These are phyloP conservation scores for Sporophila hypoxantha DNA, from an alignment of 2,113 vertebrate genomes.

Conservation along the genomic window DNA sequence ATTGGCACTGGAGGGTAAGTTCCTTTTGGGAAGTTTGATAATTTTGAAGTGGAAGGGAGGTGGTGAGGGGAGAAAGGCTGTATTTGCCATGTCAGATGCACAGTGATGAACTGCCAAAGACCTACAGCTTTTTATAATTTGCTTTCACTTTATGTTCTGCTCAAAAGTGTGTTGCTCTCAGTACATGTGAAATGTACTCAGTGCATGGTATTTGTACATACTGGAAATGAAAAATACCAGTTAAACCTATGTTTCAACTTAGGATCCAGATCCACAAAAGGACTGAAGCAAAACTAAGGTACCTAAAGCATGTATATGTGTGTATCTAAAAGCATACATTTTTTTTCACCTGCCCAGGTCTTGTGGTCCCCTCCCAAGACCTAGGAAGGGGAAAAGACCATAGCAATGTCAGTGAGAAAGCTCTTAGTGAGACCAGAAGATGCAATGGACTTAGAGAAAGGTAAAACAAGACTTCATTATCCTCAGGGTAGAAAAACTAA, in stretches of 20 bases:
- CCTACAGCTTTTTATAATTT: background rate
- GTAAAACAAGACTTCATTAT: slow-evolving; percentile 60
- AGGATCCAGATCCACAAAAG: slow-evolving; percentile 65
- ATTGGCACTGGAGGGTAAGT: slow-evolving; percentile 91
- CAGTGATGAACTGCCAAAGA: background rate
- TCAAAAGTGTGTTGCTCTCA: background rate
- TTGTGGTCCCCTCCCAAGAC: slow-evolving; percentile 60
- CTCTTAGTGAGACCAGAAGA: slow-evolving; percentile 59
- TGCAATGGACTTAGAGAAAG: slow-evolving; percentile 61
- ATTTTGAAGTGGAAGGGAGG: slow-evolving; percentile 13
- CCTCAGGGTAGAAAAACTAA: slow-evolving; percentile 42
- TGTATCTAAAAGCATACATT: slow-evolving; percentile 64
- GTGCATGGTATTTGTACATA: slow-evolving; percentile 15
- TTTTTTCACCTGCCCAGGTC: slow-evolving; percentile 64
- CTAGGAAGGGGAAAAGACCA: slow-evolving; percentile 61
- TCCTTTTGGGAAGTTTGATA: background rate
- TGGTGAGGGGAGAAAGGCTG: background rate
- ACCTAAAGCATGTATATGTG: slow-evolving; percentile 61
- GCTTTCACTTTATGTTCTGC: background rate
- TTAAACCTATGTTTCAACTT: slow-evolving; percentile 65
- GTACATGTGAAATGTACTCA: slow-evolving; percentile 35
- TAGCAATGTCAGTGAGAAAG: slow-evolving; percentile 61
- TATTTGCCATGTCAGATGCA: background rate
- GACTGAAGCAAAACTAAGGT: slow-evolving; percentile 67
- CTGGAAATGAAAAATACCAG: slow-evolving; percentile 55